Evolutionary conservation across 2,888 invertebrate species (phyloP).

Genomic region (Zonitis immaculata): DNA sequence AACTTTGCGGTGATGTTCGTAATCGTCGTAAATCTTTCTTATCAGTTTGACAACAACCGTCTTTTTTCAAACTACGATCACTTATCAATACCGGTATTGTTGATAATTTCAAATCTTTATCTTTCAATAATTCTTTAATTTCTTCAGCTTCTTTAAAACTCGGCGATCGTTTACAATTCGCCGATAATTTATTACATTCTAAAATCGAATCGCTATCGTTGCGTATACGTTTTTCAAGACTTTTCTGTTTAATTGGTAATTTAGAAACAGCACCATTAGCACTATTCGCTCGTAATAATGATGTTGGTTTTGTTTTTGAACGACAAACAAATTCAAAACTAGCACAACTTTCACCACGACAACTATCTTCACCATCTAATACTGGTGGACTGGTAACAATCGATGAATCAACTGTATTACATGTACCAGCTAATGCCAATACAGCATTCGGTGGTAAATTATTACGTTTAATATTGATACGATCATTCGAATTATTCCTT

Average conservation of each 20-base stretch:
- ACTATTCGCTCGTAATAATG: slow-evolving; percentile 40
- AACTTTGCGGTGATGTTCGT: slow-evolving; percentile 54
- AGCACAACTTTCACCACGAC: slow-evolving; percentile 59
- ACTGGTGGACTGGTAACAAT: slow-evolving; percentile 54
- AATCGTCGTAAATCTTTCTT: slow-evolving; percentile 56
- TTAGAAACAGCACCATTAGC: slow-evolving; percentile 34
- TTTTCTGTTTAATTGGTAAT: slow-evolving; percentile 27
- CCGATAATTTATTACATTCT: slow-evolving; percentile 46
- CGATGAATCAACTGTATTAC: slow-evolving; percentile 50
- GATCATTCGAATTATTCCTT: slow-evolving; percentile 39
- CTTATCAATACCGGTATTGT: slow-evolving; percentile 42
- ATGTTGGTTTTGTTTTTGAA: slow-evolving; percentile 36
- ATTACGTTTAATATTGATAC: slow-evolving; percentile 37
- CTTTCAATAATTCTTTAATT: slow-evolving; percentile 40
- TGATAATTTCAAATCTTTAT: slow-evolving; percentile 46
- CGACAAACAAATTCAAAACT: slow-evolving; percentile 60
- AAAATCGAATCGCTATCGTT: slow-evolving; percentile 46
- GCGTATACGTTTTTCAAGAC: slow-evolving; percentile 42
- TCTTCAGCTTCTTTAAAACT: slow-evolving; percentile 49
- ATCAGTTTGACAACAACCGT: slow-evolving; percentile 63
- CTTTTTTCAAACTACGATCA: slow-evolving; percentile 57
- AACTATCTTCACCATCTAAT: slow-evolving; percentile 60
- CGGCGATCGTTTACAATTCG: slow-evolving; percentile 46
- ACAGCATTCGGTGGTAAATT: slow-evolving; percentile 57
- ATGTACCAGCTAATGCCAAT: slow-evolving; percentile 49